Base-by-base conservation (phyloP, 2,113 vertebrate genomes). In the Hippoglossus stenolepis region DNA sequence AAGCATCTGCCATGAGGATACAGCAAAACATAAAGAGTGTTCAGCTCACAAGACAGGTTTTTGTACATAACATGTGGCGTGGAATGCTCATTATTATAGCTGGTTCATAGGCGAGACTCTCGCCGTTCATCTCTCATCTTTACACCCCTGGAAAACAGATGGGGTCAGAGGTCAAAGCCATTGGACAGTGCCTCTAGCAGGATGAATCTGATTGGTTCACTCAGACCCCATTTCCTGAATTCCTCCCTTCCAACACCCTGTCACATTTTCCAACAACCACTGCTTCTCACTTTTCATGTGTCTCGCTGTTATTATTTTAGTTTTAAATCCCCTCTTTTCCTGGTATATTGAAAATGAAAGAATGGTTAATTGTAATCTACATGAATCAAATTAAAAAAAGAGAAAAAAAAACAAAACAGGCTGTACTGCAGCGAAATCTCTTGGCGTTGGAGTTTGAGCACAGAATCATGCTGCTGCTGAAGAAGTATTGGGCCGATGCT, bases 1-100 rank as follows among this genome's bases (percentile, higher is more conserved):
- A 95, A 95, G 93, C 94, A 94, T 95, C 94, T 95, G 94, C 93
- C 93, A 95, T 94, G 92, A 94, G 91, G 92, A 92, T 92, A 95
- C 95, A 95, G 93, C 93, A 90, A 95, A 94, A 94, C 91, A 93
- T 85, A 91, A 90, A 91, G 92, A 91, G 93, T 92, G 90, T 93
- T 92, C 87, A 94, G 94, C 92, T 94, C 94, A 95, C 94, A 92
- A 94, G 93, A 95, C 94, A 94, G 91, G 85, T 21, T 93, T 94
- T 91, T 91, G 87, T 91, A 93, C 89, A 92, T 89, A 83, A 88
- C 83, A 90, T 83, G 92, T 90, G 90, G 90, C 88, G 89, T 93
- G 93, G 94, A 95, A 95, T 94, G 94, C 92, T 93, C 92, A 82
- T 88, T 87, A 81, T 85, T 87, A 81, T 85, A 90, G 90, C 90